phyloP scores from a whole-genome alignment of 1,140 invertebrate genomes.

The Eufriesea mexicana region DNA sequence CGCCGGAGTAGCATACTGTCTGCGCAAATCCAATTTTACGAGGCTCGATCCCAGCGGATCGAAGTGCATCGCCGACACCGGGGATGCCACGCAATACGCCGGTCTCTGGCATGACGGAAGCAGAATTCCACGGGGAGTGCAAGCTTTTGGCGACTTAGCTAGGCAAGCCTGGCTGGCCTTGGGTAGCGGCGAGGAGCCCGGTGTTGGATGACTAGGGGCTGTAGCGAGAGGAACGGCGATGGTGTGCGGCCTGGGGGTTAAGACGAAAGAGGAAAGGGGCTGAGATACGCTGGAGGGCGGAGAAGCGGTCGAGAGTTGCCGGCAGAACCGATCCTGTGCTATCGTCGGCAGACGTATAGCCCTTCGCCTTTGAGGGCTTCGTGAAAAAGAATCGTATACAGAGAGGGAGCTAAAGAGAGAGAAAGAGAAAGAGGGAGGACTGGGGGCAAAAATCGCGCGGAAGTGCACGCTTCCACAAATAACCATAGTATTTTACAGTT shows the following conservation, averaged over 20 bases:
- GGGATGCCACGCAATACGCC: conserved; percentile 62
- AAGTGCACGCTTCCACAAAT: conserved; percentile 49
- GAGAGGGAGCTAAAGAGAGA: not conserved
- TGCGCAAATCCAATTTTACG: conserved; percentile 69
- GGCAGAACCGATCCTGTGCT: conserved; percentile 51
- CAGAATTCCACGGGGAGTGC: conserved; percentile 64
- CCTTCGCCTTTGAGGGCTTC: conserved; percentile 47
- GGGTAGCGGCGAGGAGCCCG: conserved; percentile 17
- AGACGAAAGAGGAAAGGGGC: conserved; percentile 31
- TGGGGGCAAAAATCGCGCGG: conserved; percentile 22
- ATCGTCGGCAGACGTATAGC: conserved; percentile 53
- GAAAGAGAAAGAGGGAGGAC: not conserved
- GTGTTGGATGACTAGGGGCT: conserved; percentile 14
- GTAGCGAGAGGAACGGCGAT: not conserved
- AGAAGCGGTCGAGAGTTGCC: conserved; percentile 33
- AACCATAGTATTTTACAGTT: conserved; percentile 52
- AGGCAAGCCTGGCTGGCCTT: conserved; percentile 55
- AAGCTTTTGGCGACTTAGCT: conserved; percentile 68
- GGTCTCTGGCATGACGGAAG: conserved; percentile 58
- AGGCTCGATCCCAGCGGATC: conserved; percentile 65
- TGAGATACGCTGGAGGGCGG: conserved; percentile 50
- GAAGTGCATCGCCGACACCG: conserved; percentile 64
- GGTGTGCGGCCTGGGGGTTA: conserved; percentile 9
- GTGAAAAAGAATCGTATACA: conserved; percentile 57
- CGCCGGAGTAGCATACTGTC: conserved; percentile 23